These are phyloP conservation scores for Arothron firmamentum DNA, from an alignment of 2,113 vertebrate genomes.

Conservation along the genomic window DNA sequence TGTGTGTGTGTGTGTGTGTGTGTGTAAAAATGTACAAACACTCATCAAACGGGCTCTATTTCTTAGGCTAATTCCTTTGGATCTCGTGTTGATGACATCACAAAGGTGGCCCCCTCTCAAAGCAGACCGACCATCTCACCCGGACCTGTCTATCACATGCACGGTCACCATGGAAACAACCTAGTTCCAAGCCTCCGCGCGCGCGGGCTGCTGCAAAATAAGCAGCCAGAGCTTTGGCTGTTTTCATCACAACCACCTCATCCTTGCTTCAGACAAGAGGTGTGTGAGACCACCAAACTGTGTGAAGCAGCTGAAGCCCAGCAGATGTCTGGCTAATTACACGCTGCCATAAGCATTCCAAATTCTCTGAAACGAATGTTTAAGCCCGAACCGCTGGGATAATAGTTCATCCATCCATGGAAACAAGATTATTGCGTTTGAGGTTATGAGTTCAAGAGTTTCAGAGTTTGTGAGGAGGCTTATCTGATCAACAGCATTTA, in stretches of 20 bases:
- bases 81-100: slow-evolving; percentile 21
- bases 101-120: slow-evolving; percentile 40
- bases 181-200: slow-evolving; percentile 69
- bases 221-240: slow-evolving; percentile 55
- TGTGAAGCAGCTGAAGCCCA: slow-evolving; percentile 3
- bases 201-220: slow-evolving; percentile 55
- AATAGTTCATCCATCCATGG: slow-evolving; percentile 6
- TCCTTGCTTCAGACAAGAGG: slow-evolving; percentile 30
- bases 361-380: slow-evolving; percentile 10
- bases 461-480: slow-evolving; percentile 30
- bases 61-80: slow-evolving; percentile 12
- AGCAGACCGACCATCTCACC: slow-evolving; percentile 56
- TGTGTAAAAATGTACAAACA: slow-evolving; percentile 4
- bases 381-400: slow-evolving; percentile 1
- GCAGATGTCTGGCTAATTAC: slow-evolving; percentile 1
- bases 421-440: slow-evolving; percentile 12
- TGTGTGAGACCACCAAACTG: slow-evolving; percentile 12
- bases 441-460: slow-evolving; percentile 14
- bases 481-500: slow-evolving; percentile 45
- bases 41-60: slow-evolving; percentile 9
- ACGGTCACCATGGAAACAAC: slow-evolving; percentile 79
- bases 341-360: background rate
- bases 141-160: slow-evolving; percentile 72
- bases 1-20: background rate
- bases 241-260: slow-evolving; percentile 44